Base-by-base conservation (phyloP, 2,888 invertebrate species). In the Campopleginae sp. region DNA sequence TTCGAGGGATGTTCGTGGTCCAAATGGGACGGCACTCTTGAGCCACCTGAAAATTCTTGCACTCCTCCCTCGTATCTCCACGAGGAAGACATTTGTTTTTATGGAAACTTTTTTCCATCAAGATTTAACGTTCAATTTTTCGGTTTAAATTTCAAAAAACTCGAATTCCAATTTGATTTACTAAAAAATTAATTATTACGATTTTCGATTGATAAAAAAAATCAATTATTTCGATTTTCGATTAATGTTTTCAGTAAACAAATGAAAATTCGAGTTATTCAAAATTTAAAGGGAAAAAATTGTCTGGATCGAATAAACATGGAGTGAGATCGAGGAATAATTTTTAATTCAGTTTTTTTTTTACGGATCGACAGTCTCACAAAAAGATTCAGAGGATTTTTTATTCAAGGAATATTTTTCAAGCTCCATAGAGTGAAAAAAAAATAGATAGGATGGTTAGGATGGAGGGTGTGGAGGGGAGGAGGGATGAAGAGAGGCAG, bases 401-500 rank as follows among this genome's bases (percentile, higher is more conserved):
- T 38, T 38, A 38, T 38, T 10, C 38, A 38, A 38, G 8, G 10
- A 38, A 38, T 38, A 38, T 38, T 38, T 38, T 38, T 38, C 38
- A 1, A 38, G 8, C 10, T 10, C 38, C 38, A 42, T 23, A 14
- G 61, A 31, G n/a, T 33, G 44, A 80, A 44, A 74, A 68, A 66
- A 48, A 70, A 54, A 23, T 23, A 68, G 61, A 75, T 23, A 75
- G 27, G 74, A 42, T 84, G 84, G 63, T 58, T 46, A 74, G 68
- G 84, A 84, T 85, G 65, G 14, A 76, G n/a, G 71, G 61, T 82
- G 51, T 81, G 75, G 79, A 80, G 83, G 71, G 77, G 85, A 33
- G 78, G 78, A 85, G 74, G 80, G 86, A 86, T 74, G 74, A 84
- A 79, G 86, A 83, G 78, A 83, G 83, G 86, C 84, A 87, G 88